Evolutionary conservation across 1,140 invertebrate species (phyloP), one percentile per base, ranked within the genome.

Genomic region (Neodiprion pinetum): DNA sequence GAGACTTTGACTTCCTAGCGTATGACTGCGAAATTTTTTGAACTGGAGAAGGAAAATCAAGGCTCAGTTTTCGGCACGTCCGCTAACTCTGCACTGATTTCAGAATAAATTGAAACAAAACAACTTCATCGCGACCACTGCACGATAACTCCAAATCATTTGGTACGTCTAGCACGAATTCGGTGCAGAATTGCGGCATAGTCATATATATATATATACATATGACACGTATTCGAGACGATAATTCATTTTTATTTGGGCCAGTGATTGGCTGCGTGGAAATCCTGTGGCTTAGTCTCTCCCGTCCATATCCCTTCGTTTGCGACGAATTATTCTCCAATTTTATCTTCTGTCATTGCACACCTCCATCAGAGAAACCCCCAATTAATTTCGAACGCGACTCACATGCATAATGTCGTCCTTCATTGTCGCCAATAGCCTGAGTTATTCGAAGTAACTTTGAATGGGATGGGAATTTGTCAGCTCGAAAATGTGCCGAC

Each of bases 71-170:
- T 17, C 11, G n/a, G 11, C 53, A 61, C 53, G 53, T 61, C 8
- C 53, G 53, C 11, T 5, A 61, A 17, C 53, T 17, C 28, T 40
- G 28, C 28, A 40, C 5, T 40, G 1, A 40, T 40, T 40, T 40
- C 28, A 40, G 28, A 40, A 40, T 40, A 40, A 40, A 40, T 40
- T 40, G 28, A 40, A 40, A 40, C 28, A 40, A 40, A 40, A 40
- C 5, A 40, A 5, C 28, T 40, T 40, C 1, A 5, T 61, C 53
- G 8, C 4, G 9, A 17, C 53, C 5, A 5, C 28, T 9, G 53
- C 53, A 61, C 53, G 9, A 61, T 61, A 61, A 61, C 53, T 61
- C 53, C 53, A 61, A 61, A 61, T 61, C 53, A 61, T 17, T 61
- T 61, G 0, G 53, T 17, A 61, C 53, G 28, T 40, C 28, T 40